These are phyloP conservation scores for Drosophila nasuta DNA, from an alignment of 1,140 invertebrate species.

Conservation along the genomic window DNA sequence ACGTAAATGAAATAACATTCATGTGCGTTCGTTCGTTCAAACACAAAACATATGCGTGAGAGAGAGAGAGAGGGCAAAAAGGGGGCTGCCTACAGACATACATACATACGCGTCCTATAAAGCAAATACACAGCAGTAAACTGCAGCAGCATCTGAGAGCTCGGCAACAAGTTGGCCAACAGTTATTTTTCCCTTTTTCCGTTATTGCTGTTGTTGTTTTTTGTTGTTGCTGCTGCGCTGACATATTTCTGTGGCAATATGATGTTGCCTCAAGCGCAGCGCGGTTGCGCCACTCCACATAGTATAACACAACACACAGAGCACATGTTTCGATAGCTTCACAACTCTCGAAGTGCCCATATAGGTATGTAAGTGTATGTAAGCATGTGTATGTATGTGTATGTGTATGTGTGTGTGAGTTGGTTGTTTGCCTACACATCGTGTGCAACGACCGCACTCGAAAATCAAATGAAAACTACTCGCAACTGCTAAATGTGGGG, in stretches of 20 bases:
- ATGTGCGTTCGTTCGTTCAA: slow-evolving; percentile 7
- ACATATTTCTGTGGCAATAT: slow-evolving; percentile 44
- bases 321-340: slow-evolving; percentile 37
- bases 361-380: background rate
- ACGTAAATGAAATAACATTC: slow-evolving; percentile 50
- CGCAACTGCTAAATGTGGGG: slow-evolving; percentile 6
- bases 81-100: background rate
- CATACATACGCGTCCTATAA: background rate
- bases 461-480: slow-evolving; percentile 51
- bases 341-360: slow-evolving; percentile 2
- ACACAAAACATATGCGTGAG: slow-evolving; percentile 24
- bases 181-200: slow-evolving; percentile 1
- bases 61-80: background rate
- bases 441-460: slow-evolving; percentile 43
- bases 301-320: background rate
- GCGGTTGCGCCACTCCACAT: slow-evolving; percentile 9
- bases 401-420: background rate
- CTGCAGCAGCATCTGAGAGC: slow-evolving; percentile 27
- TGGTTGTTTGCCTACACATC: slow-evolving; percentile 29
- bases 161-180: slow-evolving; percentile 45
- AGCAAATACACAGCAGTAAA: slow-evolving; percentile 19
- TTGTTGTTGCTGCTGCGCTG: slow-evolving; percentile 11
- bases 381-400: background rate
- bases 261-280: slow-evolving; percentile 15
- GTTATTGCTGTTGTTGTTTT: slow-evolving; percentile 7